Percentiles rank a stretch among this genome's conserved stretches.
phyloP scores from a whole-genome alignment of 2,113 vertebrate species.

The Varanus komodoensis region DNA sequence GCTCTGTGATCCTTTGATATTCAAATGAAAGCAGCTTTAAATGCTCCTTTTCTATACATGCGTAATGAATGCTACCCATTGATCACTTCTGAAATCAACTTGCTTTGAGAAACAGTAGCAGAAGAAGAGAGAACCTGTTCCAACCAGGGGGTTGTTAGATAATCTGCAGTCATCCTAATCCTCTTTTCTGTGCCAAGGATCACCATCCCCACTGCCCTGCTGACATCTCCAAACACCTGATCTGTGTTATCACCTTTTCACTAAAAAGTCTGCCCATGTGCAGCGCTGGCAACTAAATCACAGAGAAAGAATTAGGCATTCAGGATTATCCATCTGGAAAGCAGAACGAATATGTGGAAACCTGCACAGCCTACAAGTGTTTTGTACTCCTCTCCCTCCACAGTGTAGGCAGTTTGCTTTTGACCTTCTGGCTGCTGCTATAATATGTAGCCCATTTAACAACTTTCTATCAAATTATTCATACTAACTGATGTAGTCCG shows the following conservation, averaged over 20 bases:
- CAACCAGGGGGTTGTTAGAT: neutral
- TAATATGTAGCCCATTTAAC: constrained; percentile 25
- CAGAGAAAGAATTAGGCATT: too few relatives aligned
- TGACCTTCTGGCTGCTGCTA: neutral
- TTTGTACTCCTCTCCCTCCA: neutral
- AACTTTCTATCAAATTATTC: neutral
- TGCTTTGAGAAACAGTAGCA: constrained; percentile 30
- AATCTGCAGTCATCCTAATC: neutral
- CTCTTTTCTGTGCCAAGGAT: neutral
- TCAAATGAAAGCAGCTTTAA: constrained; percentile 59
- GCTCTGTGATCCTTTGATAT: constrained; percentile 67
- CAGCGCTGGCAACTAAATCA: neutral
- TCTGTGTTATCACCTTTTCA: neutral
- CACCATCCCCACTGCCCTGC: neutral
- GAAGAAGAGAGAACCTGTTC: neutral
- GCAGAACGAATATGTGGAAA: neutral
- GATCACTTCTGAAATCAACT: constrained; percentile 19
- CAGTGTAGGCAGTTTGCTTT: neutral
- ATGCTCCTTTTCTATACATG: constrained; percentile 57
- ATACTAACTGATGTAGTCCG: constrained; percentile 33
- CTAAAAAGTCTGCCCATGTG: neutral
- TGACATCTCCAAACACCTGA: neutral
- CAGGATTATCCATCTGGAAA: neutral
- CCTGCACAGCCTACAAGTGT: neutral
- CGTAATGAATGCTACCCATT: constrained; percentile 5